Conservation (phyloP, 2,888 invertebrate genomes). For the Apamea sordens region DNA sequence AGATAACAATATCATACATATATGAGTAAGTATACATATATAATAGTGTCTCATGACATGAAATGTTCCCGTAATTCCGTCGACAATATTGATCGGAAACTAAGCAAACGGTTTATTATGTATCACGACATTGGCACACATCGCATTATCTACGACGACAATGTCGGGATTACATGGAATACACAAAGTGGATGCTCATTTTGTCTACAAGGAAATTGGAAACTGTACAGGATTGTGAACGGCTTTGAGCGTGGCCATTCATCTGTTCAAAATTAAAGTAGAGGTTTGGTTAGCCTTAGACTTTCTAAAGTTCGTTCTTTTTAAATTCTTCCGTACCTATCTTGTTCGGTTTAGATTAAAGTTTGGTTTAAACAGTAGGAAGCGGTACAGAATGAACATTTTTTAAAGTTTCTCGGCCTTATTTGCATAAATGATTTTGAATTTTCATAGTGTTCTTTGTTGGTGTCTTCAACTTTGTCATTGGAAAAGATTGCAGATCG, state of each 20-base stretch:
- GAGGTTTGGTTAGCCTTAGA: slow-evolving; percentile 3
- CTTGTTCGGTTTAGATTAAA: background rate
- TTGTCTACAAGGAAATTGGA: slow-evolving; percentile 37
- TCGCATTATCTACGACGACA: slow-evolving; percentile 57
- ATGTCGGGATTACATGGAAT: slow-evolving; percentile 53
- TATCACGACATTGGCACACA: slow-evolving; percentile 58
- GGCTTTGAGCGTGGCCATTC: slow-evolving; percentile 39
- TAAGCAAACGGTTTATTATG: slow-evolving; percentile 62
- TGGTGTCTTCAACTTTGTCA: background rate
- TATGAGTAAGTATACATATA: no score
- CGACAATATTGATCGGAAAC: slow-evolving; percentile 60
- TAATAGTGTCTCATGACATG: slow-evolving; percentile 7
- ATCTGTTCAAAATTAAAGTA: slow-evolving; percentile 35
- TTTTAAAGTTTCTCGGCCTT: background rate
- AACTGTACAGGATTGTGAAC: slow-evolving; percentile 36
- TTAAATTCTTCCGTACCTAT: background rate
- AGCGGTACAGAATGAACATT: background rate
- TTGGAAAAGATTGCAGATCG: background rate
- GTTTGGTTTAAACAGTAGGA: background rate
- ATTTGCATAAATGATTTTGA: background rate
- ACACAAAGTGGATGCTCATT: slow-evolving; percentile 56
- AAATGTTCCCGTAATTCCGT: slow-evolving; percentile 38
- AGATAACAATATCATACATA: slow-evolving; percentile 21
- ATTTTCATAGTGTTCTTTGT: background rate
- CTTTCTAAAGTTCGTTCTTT: background rate